These are phyloP conservation scores for Semnornis frantzii DNA, from an alignment of 2,113 vertebrate genomes.

Conservation along the genomic window DNA sequence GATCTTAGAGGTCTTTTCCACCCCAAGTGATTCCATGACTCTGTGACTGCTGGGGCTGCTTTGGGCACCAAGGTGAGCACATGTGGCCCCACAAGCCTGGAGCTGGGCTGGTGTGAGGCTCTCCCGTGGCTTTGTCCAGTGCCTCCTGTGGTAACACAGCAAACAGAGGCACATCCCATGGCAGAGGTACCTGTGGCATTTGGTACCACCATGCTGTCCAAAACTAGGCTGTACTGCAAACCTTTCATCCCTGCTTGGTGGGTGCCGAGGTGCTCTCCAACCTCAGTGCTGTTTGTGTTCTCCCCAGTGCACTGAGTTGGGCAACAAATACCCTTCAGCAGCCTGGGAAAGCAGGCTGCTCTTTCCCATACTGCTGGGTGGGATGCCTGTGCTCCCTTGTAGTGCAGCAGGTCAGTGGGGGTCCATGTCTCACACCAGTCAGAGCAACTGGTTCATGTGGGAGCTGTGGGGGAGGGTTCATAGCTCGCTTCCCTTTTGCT, in stretches of 20 bases:
- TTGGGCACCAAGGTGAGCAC: fast-evolving
- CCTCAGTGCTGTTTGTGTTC: too few species aligned
- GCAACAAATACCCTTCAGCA: too few species aligned
- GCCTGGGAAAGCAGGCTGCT: too few species aligned
- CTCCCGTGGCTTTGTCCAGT: not conserved
- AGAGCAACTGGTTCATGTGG: too few species aligned
- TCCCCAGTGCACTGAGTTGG: too few species aligned
- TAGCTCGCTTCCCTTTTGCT: not conserved
- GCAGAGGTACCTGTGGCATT: not conserved
- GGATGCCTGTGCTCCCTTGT: too few species aligned
- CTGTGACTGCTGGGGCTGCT: not conserved
- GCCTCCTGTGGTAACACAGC: not conserved
- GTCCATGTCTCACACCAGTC: too few species aligned
- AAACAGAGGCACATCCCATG: not conserved
- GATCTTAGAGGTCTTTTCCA: not conserved
- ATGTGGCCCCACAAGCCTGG: too few species aligned
- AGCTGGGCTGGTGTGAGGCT: not conserved
- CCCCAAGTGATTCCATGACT: not conserved
- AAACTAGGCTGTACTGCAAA: not conserved
- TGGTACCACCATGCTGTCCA: not conserved
- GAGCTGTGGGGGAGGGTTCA: too few species aligned
- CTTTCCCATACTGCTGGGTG: too few species aligned
- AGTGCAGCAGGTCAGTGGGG: too few species aligned
- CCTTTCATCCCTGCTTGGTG: fast-evolving
- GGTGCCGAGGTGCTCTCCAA: too few species aligned